A percentile compares a stretch with the other conserved stretches of the same genome.
Conservation (phyloP, 2,113 vertebrate species). For the Amblyornis subalaris region DNA sequence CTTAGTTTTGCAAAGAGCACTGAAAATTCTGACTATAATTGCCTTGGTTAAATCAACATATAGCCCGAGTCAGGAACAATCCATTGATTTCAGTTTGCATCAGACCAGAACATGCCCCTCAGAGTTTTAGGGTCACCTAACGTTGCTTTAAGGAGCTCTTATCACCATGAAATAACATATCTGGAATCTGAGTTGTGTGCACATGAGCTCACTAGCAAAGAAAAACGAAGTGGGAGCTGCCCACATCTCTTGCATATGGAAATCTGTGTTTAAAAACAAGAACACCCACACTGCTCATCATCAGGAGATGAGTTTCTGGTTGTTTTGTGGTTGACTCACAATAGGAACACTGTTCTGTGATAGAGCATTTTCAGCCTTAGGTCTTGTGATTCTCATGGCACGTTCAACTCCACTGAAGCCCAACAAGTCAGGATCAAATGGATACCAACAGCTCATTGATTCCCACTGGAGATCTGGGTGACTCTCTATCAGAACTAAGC, state of each 20-base stretch:
- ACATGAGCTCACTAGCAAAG: background rate
- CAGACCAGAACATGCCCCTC: background rate
- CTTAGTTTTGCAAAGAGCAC: background rate
- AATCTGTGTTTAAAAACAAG: conserved; percentile 5
- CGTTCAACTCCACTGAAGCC: background rate
- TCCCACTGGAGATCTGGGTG: background rate
- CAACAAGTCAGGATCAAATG: background rate
- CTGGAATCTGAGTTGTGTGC: background rate
- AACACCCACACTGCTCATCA: conserved; percentile 15
- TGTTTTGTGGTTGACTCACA: background rate
- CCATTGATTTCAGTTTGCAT: background rate
- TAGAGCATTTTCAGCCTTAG: background rate
- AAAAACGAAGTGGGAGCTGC: conserved; percentile 1
- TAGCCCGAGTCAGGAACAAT: background rate
- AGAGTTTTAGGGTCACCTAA: background rate
- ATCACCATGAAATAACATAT: background rate
- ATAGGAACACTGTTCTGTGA: background rate
- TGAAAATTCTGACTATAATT: background rate
- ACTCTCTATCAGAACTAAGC: background rate
- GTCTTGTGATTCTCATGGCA: background rate
- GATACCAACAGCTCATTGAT: background rate
- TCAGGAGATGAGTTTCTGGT: background rate
- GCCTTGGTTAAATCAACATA: background rate
- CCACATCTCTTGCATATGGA: conserved; percentile 19
- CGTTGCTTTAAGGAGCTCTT: background rate